Percentiles rank a stretch among this genome's conserved stretches.
Conservation (phyloP, 2,888 invertebrate genomes). For the Morpho helenor region DNA sequence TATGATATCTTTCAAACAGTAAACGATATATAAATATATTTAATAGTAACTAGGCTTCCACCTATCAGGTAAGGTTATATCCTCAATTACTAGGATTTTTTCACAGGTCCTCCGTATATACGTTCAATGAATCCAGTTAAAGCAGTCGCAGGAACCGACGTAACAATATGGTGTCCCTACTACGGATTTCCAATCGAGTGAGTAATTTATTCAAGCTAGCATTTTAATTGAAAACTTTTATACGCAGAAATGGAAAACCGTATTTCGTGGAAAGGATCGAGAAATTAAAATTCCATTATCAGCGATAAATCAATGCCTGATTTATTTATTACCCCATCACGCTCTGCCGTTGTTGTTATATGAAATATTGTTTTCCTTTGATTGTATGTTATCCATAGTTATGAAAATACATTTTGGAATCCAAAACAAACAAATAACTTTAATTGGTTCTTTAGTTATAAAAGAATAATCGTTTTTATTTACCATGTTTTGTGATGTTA, state of each 20-base stretch:
- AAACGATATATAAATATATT: no score
- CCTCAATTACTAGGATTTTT: not conserved
- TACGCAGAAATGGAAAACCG: conserved; percentile 1
- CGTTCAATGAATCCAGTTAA: conserved; percentile 86
- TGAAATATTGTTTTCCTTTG: not conserved
- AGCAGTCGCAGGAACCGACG: conserved; percentile 88
- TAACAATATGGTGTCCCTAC: conserved; percentile 89
- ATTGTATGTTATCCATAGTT: not conserved
- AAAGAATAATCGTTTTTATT: no score
- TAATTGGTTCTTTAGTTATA: no score
- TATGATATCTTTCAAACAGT: no score
- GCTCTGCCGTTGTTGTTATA: not conserved
- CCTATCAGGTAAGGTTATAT: no score
- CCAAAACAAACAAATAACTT: no score
- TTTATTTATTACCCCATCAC: conserved; percentile 1
- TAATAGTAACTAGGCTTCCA: no score
- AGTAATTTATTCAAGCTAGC: conserved; percentile 29
- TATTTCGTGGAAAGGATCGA: not conserved
- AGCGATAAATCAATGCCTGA: conserved; percentile 6
- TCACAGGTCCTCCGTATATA: conserved; percentile 85
- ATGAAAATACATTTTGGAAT: not conserved
- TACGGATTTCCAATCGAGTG: conserved; percentile 89
- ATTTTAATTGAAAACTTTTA: conserved; percentile 5
- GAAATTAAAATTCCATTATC: conserved; percentile 8
- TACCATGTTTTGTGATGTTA: no score